These are phyloP conservation scores for Oreochromis tanganicae DNA, from an alignment of 2,113 vertebrate genomes.

Conservation along the genomic window DNA sequence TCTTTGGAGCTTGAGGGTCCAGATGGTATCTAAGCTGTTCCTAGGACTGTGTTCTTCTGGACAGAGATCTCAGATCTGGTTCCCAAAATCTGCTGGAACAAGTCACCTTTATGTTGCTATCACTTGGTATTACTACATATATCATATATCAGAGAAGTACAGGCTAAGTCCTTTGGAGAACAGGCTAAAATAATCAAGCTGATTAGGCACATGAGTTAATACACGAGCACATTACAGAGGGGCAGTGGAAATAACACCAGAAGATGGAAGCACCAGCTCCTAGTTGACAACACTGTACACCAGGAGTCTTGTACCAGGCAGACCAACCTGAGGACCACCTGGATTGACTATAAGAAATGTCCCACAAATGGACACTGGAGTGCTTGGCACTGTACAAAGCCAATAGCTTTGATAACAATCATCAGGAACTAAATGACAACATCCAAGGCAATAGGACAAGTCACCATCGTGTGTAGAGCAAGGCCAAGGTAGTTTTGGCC, in stretches of 20 bases:
- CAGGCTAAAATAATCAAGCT: neutral
- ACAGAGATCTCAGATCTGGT: neutral
- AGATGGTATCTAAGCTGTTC: neutral
- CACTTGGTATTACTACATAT: neutral
- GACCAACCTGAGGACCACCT: neutral
- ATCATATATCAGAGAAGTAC: neutral
- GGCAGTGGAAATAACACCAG: neutral
- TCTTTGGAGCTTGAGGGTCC: neutral
- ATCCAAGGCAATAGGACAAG: neutral
- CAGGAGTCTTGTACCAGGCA: neutral
- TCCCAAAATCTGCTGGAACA: neutral
- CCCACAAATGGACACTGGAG: neutral
- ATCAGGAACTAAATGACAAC: neutral
- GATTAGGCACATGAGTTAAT: neutral
- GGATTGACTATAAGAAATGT: neutral
- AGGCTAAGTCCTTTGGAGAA: neutral
- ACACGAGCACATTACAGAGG: neutral
- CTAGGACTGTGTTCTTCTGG: neutral
- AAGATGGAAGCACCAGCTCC: neutral
- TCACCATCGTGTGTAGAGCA: neutral
- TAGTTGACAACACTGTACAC: neutral
- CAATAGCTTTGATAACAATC: neutral
- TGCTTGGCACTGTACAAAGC: neutral
- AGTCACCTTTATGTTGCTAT: neutral
- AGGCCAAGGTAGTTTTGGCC: too few species aligned